Evolutionary conservation across 2,888 invertebrate genomes (phyloP), one percentile per base, ranked within the genome.

Genomic region (Aphodius sticticus): DNA sequence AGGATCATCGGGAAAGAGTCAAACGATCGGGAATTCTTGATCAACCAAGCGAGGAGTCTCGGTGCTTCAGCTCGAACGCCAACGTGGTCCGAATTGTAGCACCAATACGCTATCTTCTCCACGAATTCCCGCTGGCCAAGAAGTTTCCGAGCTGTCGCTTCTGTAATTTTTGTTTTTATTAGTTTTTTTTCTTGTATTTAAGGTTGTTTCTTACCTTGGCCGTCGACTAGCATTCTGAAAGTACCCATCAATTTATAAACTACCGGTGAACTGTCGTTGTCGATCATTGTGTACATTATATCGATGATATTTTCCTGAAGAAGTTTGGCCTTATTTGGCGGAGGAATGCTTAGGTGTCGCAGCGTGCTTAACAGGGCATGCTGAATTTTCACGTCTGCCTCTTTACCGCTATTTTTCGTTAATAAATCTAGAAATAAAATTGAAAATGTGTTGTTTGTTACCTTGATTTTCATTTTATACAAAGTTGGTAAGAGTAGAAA

Each of bases 171-270:
- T 70, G 7, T 53, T 53, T 1, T 26, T 26, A 3, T 26, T 26
- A 26, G 2, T 26, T 26, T 26, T n/a, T 26, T 26, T 26, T 2
- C 26, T 26, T 26, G 26, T 26, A 12, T 53, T 9, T 53, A 53
- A 38, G 36, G 7, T 37, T 9, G 6, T 36, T 74, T n/a, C 15
- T 74, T 85, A 95, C 95, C 93, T 91, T 96, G 95, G 36, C 95
- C 95, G 88, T 96, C 96, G 1, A 97, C 94, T 70, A 96, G 92
- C 94, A 97, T 96, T 79, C 97, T 91, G 0, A 97, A 89, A 0
- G 96, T 95, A 3, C 96, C 97, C 77, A 97, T 88, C 81, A 97
- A 90, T 89, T 97, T 97, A 86, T 96, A 97, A 6, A 96, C 94
- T 1, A 97, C 96, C 36, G 95, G 94, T 78, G 94, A 94, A 81